Base-by-base conservation (phyloP, 2,113 vertebrate genomes). In the Seriola dumerili region DNA sequence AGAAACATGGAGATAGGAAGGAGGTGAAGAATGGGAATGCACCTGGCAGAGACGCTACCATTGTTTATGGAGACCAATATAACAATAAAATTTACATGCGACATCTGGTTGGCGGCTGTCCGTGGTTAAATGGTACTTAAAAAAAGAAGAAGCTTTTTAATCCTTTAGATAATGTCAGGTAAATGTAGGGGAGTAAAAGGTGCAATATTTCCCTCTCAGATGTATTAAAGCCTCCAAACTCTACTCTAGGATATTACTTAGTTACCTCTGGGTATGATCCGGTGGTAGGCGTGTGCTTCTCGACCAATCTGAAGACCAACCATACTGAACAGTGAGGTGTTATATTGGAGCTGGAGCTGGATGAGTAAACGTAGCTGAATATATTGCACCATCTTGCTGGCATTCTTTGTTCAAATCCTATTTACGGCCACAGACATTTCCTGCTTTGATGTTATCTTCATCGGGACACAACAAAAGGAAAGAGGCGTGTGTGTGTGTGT, bases 51-150 rank as follows among this genome's bases (percentile, higher is more conserved):
- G 10, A 50, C 2, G 44, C 59, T 32, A 34, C 14, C 9, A 42
- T 62, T 13, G 7, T 72, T 89, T 77, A 64, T 19, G n/a, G 25
- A 72, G 76, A 46, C 38, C 50, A 79, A 75, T 65, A 69, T 29
- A 67, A 68, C 61, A 23, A 62, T 76, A 50, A 54, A 34, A 38
- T 40, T 54, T 10, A 48, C 29, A 66, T 48, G 17, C 61, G 25
- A 57, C 76, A 55, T 59, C 29, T 71, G 74, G 46, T 70, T 23
- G 50, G 3, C 6, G 1, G 38, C 40, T 23, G 29, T 46, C 4
- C 0, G 0, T 11, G 38, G 3, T 29, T 13, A 52, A 52, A 52
- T 19, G 48, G 19, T 21, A 3, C 21, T 54, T 36, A 6, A 19
- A 52, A 52, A 48, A 19, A 52, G 21, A 48, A 52, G 14, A 46